These are phyloP conservation scores for Narcine bancroftii DNA, from an alignment of 2,113 vertebrate genomes.

Conservation along the genomic window DNA sequence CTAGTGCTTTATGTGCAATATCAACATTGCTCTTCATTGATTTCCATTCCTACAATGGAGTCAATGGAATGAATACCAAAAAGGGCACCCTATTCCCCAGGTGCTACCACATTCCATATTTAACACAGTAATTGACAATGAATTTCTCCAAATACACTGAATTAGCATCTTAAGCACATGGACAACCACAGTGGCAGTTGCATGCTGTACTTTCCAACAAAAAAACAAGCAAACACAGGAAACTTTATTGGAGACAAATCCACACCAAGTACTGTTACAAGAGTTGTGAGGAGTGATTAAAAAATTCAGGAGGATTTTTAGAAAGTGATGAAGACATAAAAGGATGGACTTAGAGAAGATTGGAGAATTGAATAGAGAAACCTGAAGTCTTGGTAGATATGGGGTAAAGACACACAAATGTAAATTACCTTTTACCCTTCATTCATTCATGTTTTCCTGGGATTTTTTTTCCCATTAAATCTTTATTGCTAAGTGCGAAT, in stretches of 20 bases:
- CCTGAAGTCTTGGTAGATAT: not conserved
- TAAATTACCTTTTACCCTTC: not conserved
- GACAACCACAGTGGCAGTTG: not conserved
- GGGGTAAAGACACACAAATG: not conserved
- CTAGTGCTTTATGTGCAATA: too few relatives aligned
- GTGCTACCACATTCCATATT: too few relatives aligned
- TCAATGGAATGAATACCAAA: too few relatives aligned
- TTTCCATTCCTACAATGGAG: too few relatives aligned
- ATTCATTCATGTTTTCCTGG: not conserved
- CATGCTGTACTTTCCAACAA: not conserved
- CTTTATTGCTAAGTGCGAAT: not conserved
- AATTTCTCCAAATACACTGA: not conserved
- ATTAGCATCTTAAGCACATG: not conserved
- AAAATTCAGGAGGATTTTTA: not conserved
- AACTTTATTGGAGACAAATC: not conserved
- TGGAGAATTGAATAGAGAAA: not conserved
- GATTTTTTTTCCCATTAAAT: not conserved
- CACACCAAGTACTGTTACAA: not conserved
- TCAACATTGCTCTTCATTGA: too few relatives aligned
- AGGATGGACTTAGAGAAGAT: not conserved
- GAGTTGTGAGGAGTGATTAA: not conserved
- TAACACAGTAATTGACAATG: too few relatives aligned
- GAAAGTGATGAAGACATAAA: not conserved
- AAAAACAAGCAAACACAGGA: not conserved
- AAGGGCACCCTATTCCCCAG: too few relatives aligned